phyloP scores from a whole-genome alignment of 2,888 invertebrate genomes.

The Pseudococcus jackbeardsleyi region DNA sequence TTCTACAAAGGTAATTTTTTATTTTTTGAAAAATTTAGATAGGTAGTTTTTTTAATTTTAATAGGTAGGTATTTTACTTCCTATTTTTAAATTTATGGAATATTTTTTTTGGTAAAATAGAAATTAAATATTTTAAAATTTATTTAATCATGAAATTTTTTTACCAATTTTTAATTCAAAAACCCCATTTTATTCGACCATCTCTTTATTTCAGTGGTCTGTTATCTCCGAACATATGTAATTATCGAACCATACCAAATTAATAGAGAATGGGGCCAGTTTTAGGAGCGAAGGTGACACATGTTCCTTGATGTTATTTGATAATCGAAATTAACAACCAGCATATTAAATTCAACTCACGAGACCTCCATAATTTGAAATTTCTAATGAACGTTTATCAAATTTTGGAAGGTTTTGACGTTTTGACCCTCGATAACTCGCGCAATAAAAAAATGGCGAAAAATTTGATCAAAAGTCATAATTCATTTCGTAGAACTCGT shows the following conservation, averaged over 20 bases:
- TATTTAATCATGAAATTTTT: background rate
- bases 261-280: background rate
- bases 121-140: too few species aligned
- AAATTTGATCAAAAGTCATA: too few species aligned
- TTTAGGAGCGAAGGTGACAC: background rate
- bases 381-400: too few species aligned
- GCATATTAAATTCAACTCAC: too few species aligned
- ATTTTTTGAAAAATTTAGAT: background rate
- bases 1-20: background rate
- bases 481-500: too few species aligned
- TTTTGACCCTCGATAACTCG: too few species aligned
- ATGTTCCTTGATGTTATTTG: background rate
- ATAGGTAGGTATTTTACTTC: too few species aligned
- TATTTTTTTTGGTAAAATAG: background rate
- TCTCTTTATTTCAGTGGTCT: background rate
- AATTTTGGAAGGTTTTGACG: too few species aligned
- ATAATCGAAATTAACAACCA: background rate
- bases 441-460: too few species aligned
- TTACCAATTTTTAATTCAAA: background rate
- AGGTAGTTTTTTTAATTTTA: background rate
- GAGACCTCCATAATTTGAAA: too few species aligned
- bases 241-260: background rate
- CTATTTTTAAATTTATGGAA: background rate
- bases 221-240: background rate
- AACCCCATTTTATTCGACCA: background rate